Evolutionary conservation across 2,888 invertebrate genomes (phyloP).

Genomic region (Amiota mariae): DNA sequence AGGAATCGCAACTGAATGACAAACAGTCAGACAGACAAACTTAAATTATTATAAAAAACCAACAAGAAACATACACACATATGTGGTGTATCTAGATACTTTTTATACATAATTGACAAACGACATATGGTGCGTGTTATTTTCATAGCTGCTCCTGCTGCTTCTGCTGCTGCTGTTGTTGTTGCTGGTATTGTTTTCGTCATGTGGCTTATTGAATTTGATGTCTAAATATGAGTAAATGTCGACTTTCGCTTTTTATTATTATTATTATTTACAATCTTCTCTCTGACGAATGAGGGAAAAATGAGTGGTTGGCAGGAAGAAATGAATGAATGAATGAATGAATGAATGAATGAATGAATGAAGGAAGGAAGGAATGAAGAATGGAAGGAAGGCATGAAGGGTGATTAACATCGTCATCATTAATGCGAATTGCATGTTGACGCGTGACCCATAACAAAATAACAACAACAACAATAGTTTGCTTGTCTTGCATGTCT

Average conservation of each 20-base stretch:
- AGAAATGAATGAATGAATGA: background rate
- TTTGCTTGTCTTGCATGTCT: no score
- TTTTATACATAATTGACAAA: background rate
- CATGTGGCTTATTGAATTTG: constrained; percentile 28
- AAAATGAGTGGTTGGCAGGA: background rate
- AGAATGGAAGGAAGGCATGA: background rate
- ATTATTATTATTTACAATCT: no score
- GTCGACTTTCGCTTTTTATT: background rate
- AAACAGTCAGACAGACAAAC: background rate
- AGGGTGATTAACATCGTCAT: background rate
- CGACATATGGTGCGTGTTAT: constrained; percentile 2
- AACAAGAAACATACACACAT: background rate
- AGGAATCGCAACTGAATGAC: background rate
- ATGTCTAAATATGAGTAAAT: constrained; percentile 30
- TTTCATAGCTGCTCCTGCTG: background rate
- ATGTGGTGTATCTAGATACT: background rate
- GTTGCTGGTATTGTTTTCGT: background rate
- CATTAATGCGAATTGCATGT: constrained; percentile 46
- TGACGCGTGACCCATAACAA: constrained; percentile 42
- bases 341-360: background rate
- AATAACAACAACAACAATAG: constrained; percentile 9
- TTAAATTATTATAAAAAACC: background rate
- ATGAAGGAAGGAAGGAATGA: background rate
- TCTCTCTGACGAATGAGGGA: background rate
- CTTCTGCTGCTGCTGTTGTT: background rate